Evolutionary conservation across 2,888 invertebrate genomes (phyloP).

Genomic region (Microctonus hyperodae): DNA sequence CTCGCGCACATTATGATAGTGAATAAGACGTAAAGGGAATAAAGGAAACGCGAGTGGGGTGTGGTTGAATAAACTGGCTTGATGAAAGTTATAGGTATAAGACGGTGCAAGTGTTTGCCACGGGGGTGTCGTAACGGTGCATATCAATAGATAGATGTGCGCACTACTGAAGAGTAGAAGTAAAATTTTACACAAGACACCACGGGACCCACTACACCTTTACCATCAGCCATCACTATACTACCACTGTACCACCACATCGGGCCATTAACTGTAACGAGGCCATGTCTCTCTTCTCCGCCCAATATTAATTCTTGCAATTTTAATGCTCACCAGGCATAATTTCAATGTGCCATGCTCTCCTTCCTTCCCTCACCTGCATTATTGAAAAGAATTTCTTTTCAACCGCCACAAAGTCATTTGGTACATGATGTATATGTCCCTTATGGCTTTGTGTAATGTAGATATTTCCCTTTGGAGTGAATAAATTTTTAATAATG

Average conservation of each 20-base stretch:
- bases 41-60: neutral
- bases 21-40: constrained; percentile 15
- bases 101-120: constrained; percentile 25
- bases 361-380: constrained; percentile 27
- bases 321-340: constrained; percentile 54
- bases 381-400: constrained; percentile 52
- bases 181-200: constrained; percentile 37
- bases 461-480: neutral
- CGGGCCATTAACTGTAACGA: constrained; percentile 41
- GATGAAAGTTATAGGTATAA: neutral
- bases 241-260: constrained; percentile 26
- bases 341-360: constrained; percentile 53
- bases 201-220: constrained; percentile 16
- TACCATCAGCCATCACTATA: neutral
- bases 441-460: neutral
- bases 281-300: constrained; percentile 31
- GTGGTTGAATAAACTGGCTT: neutral
- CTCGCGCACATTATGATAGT: constrained; percentile 12
- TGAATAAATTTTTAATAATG: neutral
- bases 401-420: constrained; percentile 37
- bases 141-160: constrained; percentile 20
- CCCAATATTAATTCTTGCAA: constrained; percentile 58
- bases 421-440: neutral
- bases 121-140: constrained; percentile 43
- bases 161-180: neutral